A percentile compares a stretch with the other conserved stretches of the same genome.
These are phyloP conservation scores for Lamellibrachia luymesi DNA, from an alignment of 1,140 invertebrate genomes.

Conservation along the genomic window DNA sequence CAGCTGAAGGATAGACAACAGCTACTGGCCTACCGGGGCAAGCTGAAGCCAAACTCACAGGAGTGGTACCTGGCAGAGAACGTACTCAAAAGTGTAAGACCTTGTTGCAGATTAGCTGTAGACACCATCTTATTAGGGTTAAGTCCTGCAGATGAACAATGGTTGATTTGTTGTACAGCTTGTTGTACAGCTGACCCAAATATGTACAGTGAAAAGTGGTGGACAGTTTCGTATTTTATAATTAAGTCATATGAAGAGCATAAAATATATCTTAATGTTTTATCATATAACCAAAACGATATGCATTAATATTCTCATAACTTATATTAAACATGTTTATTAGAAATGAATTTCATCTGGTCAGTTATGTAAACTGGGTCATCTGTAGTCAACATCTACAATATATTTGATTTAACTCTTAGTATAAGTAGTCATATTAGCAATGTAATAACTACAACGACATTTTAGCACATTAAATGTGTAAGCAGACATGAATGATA, in stretches of 20 bases:
- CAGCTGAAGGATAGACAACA: slow-evolving; percentile 15
- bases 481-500: neutral
- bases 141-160: neutral
- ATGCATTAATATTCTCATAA: no score
- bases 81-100: slow-evolving; percentile 16
- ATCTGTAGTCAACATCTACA: no score
- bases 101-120: neutral
- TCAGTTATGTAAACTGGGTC: no score
- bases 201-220: neutral
- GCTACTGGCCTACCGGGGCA: neutral
- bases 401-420: no score
- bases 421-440: no score
- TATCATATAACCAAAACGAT: no score
- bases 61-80: slow-evolving; percentile 16
- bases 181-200: no score
- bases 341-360: no score
- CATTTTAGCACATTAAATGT: no score
- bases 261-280: neutral
- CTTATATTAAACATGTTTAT: no score
- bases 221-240: neutral
- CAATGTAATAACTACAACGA: no score
- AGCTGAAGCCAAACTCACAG: slow-evolving; percentile 11
- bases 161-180: neutral
- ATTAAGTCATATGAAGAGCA: neutral
- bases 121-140: neutral